These are phyloP conservation scores for Lontra canadensis DNA, from an alignment of 2,113 vertebrate species.

Conservation along the genomic window DNA sequence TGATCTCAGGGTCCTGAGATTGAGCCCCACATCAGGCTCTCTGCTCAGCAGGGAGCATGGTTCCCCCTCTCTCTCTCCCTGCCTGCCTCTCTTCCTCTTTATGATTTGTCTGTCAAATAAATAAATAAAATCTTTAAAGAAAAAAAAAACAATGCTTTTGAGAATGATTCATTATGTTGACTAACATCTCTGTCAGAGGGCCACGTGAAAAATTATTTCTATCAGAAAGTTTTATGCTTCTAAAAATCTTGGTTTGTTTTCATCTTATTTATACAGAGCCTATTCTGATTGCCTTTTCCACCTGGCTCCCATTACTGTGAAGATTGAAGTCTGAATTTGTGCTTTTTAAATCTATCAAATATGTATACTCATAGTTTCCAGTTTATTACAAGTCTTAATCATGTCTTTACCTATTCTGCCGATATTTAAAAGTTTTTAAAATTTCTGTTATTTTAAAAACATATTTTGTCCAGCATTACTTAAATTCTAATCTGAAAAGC, in stretches of 20 bases:
- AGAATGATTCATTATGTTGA: background rate
- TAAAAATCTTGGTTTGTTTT: background rate
- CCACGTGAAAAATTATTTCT: background rate
- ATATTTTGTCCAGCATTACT: background rate
- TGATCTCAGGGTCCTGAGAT: no score
- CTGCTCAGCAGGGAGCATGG: no score
- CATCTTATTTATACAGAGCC: background rate
- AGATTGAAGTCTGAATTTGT: background rate
- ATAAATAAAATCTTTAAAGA: no score
- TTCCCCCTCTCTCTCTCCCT: no score
- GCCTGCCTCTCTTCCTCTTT: no score
- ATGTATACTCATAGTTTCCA: background rate
- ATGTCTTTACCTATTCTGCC: background rate
- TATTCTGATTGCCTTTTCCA: background rate
- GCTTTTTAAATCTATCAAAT: background rate
- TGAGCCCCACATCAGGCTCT: no score
- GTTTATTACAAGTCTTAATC: background rate
- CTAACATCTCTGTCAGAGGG: background rate
- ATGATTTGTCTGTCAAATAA: no score
- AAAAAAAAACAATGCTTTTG: background rate
- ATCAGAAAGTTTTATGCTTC: background rate
- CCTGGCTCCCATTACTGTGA: background rate
- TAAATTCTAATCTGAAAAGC: background rate
- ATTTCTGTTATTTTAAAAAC: background rate
- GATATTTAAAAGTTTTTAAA: background rate